Conservation (phyloP, 1,140 invertebrate genomes). For the Sycobia sp. region DNA sequence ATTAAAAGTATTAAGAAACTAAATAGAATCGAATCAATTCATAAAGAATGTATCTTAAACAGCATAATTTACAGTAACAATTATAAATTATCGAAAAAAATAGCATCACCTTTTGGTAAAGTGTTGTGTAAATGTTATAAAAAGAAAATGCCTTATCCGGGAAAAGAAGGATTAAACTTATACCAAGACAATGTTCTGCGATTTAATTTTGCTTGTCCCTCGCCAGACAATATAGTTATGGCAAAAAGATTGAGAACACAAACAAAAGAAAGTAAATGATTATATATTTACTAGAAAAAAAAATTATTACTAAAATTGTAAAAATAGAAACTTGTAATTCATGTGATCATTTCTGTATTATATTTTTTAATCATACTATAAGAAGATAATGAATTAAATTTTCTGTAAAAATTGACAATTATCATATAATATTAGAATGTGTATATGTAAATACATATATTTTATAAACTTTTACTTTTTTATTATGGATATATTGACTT, state of each 20-base stretch:
- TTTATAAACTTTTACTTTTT: background rate
- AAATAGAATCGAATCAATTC: slow-evolving; percentile 9
- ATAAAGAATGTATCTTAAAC: slow-evolving; percentile 3
- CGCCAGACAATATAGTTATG: slow-evolving; percentile 61
- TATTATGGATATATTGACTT: background rate
- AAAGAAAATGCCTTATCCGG: slow-evolving; percentile 37
- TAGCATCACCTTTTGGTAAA: slow-evolving; percentile 60
- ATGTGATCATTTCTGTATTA: too few species aligned
- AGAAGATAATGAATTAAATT: too few species aligned
- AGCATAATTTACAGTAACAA: background rate
- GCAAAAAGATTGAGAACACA: too few species aligned
- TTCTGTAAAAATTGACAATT: too few species aligned
- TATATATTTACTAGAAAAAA: too few species aligned
- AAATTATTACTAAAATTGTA: background rate
- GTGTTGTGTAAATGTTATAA: slow-evolving; percentile 57
- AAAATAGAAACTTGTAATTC: too few species aligned
- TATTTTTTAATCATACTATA: too few species aligned
- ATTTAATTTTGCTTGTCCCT: slow-evolving; percentile 68
- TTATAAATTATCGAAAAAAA: slow-evolving; percentile 36
- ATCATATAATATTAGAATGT: too few species aligned
- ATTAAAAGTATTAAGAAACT: background rate
- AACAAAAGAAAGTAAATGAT: too few species aligned
- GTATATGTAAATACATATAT: background rate
- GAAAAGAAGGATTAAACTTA: background rate
- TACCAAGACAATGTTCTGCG: slow-evolving; percentile 39